Evolutionary conservation across 2,888 invertebrate species (phyloP).

Genomic region (Baronia brevicornis): DNA sequence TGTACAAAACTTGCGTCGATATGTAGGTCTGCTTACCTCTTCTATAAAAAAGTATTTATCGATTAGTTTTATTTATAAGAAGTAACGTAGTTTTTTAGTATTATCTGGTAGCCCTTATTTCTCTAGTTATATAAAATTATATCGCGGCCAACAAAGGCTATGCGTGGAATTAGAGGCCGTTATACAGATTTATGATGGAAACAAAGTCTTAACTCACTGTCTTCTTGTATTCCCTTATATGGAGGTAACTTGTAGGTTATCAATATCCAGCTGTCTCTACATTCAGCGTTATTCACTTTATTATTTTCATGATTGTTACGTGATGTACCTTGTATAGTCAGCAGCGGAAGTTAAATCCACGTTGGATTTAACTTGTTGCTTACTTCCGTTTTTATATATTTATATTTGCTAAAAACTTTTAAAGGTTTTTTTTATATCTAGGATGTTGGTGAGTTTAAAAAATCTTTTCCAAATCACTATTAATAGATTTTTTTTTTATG

Average conservation of each 20-base stretch:
- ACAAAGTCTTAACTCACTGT: conserved; percentile 5
- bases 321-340: conserved; percentile 9
- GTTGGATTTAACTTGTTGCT: too few species aligned
- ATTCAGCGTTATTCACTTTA: conserved; percentile 14
- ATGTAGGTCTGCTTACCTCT: too few species aligned
- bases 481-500: too few species aligned
- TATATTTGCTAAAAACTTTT: too few species aligned
- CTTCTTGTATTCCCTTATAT: conserved; percentile 11
- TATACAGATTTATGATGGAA: conserved; percentile 12
- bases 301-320: conserved; percentile 8
- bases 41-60: too few species aligned
- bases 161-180: conserved; percentile 12
- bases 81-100: too few species aligned
- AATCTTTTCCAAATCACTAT: too few species aligned
- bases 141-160: conserved; percentile 9
- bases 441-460: too few species aligned
- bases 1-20: too few species aligned
- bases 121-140: conserved; percentile 9
- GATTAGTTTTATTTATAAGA: too few species aligned
- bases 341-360: conserved; percentile 1
- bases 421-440: too few species aligned
- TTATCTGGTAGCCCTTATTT: conserved; percentile 4
- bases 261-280: conserved; percentile 12
- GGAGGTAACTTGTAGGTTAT: conserved; percentile 8
- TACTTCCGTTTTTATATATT: too few species aligned